Evolutionary conservation across 2,797 vertebrate species (phyloP), one percentile per base, ranked within the genome.

Genomic region (Peromyscus aztecus): DNA sequence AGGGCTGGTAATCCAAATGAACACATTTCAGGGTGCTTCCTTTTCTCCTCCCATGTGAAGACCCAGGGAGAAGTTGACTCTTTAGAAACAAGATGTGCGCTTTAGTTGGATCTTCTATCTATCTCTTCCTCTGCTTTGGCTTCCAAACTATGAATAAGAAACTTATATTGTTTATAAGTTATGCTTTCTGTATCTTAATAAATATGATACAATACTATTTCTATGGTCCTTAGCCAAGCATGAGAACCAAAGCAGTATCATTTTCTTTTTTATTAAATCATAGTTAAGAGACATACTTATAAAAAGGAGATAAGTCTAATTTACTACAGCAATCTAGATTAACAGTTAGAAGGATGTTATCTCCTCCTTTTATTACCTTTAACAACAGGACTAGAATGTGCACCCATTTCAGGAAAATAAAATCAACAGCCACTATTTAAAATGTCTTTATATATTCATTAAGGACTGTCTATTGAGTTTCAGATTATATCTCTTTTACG

Each of bases 381-480:
- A 83, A 87, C 57, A 34, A 19, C 10, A 57, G 23, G 4, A 89
- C 77, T 3, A 95, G 34, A 73, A 82, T 81, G 71, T 4, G 11
- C 59, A 46, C 2, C 31, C 12, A 87, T 49, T 23, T 24, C 46
- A 46, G 23, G 21, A 59, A 65, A 94, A 69, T 0, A 5, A 95
- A 90, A 81, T 61, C 34, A 94, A 94, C 73, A 19, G 1, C 1
- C 11, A 40, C 73, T 87, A 34, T 55, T 86, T 85, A 2, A 34
- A 76, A 76, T 82, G 34, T 2, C 10, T 92, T 83, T 43, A 40
- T 73, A 23, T 59, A 6, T 57, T 89, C 23, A 24, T 89, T 69
- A 89, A 90, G 14, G 40, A 5, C 11, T 85, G 90, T 86, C 73
- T 31, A 91, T 92, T 91, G 57, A 95, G 4, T 92, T 94, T 19